These are phyloP conservation scores for Taenaris catops DNA, from an alignment of 2,888 invertebrate genomes.

Conservation along the genomic window DNA sequence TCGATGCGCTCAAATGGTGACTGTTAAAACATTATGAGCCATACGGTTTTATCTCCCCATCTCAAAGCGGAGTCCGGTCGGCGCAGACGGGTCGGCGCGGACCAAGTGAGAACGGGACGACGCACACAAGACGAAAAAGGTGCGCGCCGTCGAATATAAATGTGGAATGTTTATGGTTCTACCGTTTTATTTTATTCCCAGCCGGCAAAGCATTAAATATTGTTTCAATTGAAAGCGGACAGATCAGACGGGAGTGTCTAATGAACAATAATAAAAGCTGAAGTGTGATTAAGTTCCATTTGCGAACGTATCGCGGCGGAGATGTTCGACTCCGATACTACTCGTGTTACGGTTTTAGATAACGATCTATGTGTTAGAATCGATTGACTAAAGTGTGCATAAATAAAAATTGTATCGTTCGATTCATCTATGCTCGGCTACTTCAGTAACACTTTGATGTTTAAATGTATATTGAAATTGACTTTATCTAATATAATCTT, in stretches of 20 bases:
- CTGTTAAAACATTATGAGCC: constrained; percentile 77
- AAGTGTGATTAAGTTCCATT: constrained; percentile 64
- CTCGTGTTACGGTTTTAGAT: constrained; percentile 51
- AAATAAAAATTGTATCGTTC: constrained; percentile 23
- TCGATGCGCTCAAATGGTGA: constrained; percentile 49
- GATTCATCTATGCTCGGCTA: constrained; percentile 4
- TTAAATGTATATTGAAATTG: too few species aligned
- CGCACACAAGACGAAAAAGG: constrained; percentile 36
- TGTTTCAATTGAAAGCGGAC: constrained; percentile 78
- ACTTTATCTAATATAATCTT: too few species aligned
- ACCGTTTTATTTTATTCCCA: constrained; percentile 77
- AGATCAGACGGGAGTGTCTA: constrained; percentile 62
- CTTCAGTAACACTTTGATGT: too few species aligned
- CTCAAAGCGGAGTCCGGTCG: constrained; percentile 48
- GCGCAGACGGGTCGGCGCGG: constrained; percentile 68
- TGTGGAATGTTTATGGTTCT: constrained; percentile 80
- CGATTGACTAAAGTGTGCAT: constrained; percentile 22
- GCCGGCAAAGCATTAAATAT: constrained; percentile 74
- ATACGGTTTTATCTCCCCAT: constrained; percentile 71
- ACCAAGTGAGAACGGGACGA: constrained; percentile 58
- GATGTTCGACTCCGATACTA: constrained; percentile 36
- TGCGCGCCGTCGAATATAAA: constrained; percentile 68
- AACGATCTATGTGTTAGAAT: constrained; percentile 28
- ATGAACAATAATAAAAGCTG: constrained; percentile 63
- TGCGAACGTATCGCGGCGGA: constrained; percentile 45